Evolutionary conservation across 2,888 invertebrate genomes (phyloP).

Genomic region (Erynnis tages): DNA sequence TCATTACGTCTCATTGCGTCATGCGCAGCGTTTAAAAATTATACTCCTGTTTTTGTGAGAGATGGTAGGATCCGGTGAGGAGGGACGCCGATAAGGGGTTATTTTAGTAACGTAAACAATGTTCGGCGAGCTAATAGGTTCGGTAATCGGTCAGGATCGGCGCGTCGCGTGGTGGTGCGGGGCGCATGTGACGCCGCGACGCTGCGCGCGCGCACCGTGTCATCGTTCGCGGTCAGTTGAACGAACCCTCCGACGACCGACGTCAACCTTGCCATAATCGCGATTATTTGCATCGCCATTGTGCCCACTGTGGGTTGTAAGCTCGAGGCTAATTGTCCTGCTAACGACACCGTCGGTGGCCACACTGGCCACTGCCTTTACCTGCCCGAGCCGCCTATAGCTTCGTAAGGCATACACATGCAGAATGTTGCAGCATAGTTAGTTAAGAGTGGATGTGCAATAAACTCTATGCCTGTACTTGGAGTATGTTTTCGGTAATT

Average conservation of each 20-base stretch:
- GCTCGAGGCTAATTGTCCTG: conserved; percentile 59
- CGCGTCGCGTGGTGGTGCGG: conserved; percentile 42
- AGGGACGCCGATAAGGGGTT: conserved; percentile 8
- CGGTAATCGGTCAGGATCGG: conserved; percentile 30
- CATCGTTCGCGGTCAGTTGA: conserved; percentile 81
- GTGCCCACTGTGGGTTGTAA: conserved; percentile 60
- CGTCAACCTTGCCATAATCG: conserved; percentile 81
- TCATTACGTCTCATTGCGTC: conserved; percentile 35
- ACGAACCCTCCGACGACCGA: conserved; percentile 76
- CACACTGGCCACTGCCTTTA: neutral
- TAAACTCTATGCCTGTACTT: no score
- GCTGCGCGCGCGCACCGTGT: conserved; percentile 73
- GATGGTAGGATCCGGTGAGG: neutral
- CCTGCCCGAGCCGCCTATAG: no score
- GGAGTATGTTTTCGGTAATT: no score
- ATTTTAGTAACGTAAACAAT: conserved; percentile 20
- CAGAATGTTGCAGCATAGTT: no score
- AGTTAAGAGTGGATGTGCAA: no score
- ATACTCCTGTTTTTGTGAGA: conserved; percentile 4
- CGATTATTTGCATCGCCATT: conserved; percentile 79
- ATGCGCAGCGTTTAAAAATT: conserved; percentile 23
- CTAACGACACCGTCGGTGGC: conserved; percentile 28
- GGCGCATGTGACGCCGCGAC: conserved; percentile 57
- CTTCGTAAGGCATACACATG: no score
- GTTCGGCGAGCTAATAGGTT: conserved; percentile 25